Conservation (phyloP, 2,888 invertebrate species). For the Macaria notata region DNA sequence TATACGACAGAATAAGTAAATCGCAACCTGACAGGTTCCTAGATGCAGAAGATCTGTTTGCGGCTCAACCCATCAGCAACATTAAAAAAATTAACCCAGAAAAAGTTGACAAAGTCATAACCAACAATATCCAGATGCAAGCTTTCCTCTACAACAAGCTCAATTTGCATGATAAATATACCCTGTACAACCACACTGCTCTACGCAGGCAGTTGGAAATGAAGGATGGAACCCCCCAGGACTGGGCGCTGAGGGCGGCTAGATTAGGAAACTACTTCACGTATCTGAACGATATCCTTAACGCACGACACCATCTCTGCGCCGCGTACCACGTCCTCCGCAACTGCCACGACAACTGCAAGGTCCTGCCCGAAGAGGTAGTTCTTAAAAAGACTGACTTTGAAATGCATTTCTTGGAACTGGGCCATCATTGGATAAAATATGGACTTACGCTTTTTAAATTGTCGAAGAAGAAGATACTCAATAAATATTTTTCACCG, state of each 20-base stretch:
- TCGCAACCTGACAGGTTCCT: constrained; percentile 56
- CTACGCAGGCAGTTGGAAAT: constrained; percentile 80
- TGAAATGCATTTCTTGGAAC: constrained; percentile 70
- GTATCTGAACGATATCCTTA: constrained; percentile 61
- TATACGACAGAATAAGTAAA: constrained; percentile 66
- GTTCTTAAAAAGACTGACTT: constrained; percentile 65
- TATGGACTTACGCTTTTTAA: constrained; percentile 83
- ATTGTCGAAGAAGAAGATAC: constrained; percentile 75
- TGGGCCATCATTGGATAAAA: constrained; percentile 84
- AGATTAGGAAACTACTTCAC: constrained; percentile 80
- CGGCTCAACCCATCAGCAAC: constrained; percentile 49
- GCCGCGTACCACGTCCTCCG: constrained; percentile 82
- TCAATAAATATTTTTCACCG: constrained; percentile 65
- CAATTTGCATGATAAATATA: constrained; percentile 76
- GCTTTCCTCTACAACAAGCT: constrained; percentile 82
- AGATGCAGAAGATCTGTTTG: constrained; percentile 82
- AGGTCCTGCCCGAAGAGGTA: constrained; percentile 71
- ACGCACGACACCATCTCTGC: constrained; percentile 85
- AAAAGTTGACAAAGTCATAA: constrained; percentile 81
- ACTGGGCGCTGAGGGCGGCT: constrained; percentile 81
- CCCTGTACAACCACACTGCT: constrained; percentile 79
- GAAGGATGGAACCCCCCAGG: constrained; percentile 80
- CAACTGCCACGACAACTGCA: constrained; percentile 78
- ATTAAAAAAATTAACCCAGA: constrained; percentile 65
- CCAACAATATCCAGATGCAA: constrained; percentile 84